Percentiles rank a stretch among this genome's conserved stretches.
phyloP scores from a whole-genome alignment of 1,140 invertebrate species.

The Heterodera carotae region DNA sequence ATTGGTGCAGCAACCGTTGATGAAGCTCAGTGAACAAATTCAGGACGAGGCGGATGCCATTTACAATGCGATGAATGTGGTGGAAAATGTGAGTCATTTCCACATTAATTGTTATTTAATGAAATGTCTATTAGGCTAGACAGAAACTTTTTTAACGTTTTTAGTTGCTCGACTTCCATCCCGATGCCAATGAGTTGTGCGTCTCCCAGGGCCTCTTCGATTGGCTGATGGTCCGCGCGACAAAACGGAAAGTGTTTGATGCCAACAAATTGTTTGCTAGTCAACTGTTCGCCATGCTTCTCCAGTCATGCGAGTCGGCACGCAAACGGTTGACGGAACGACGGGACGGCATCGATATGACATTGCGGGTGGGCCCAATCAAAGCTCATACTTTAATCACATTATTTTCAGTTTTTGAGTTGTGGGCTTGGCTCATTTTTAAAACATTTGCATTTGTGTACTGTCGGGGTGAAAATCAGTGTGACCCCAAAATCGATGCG shows the following conservation, averaged over 20 bases:
- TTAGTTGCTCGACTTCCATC: conserved; percentile 76
- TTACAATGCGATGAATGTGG: conserved; percentile 80
- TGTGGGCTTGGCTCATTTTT: no score
- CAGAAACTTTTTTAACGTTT: no score
- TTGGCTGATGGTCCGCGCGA: conserved; percentile 84
- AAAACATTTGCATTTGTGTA: no score
- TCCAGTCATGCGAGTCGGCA: conserved; percentile 82
- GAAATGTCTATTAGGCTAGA: no score
- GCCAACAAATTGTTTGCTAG: conserved; percentile 91
- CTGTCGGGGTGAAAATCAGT: no score
- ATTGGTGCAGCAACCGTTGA: conserved; percentile 88
- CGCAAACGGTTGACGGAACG: conserved; percentile 79
- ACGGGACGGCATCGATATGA: conserved; percentile 90
- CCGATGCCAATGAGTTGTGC: conserved; percentile 77
- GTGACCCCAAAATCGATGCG: no score
- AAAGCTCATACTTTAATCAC: background rate
- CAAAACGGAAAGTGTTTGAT: conserved; percentile 82
- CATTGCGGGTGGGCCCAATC: conserved; percentile 78
- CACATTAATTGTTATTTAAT: no score
- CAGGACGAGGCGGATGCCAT: conserved; percentile 95
- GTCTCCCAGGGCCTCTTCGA: conserved; percentile 81
- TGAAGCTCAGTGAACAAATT: conserved; percentile 86
- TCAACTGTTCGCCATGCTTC: conserved; percentile 90
- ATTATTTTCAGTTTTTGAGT: no score
- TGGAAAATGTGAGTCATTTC: conserved; percentile 55